Base-by-base conservation (phyloP, 1,140 invertebrate species). In the Nautilus pompilius region DNA sequence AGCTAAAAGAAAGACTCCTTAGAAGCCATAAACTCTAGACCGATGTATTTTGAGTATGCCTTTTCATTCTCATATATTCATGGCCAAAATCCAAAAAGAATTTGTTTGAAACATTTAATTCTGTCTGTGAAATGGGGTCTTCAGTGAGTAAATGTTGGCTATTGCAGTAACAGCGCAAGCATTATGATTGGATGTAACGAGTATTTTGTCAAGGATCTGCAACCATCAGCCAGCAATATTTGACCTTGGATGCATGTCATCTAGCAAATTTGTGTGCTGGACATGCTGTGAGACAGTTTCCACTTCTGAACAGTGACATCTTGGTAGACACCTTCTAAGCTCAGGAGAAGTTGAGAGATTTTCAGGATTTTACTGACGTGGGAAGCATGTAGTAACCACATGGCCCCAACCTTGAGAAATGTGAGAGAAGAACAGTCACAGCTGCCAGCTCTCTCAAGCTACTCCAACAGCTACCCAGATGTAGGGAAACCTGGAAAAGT, bases 301-400 rank as follows among this genome's bases (percentile, higher is more conserved):
- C 65, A 6, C 30, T 60, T 15, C 29, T 46, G 20, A n/a, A 54
- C 22, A 58, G 60, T 10, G 53, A 67, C 4, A 26, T 67, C 6
- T 13, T 67, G 6, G 17, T 67, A 17, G 65, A 67, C n/a, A 60
- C 60, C 8, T 60, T 45, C 30, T 67, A 22, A 20, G 57, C 63
- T 54, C 63, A 61, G 22, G 59, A 66, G 17, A 22, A 17, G 2
- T 63, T 61, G 30, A 62, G 41, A 17, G 33, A 33, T 30, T 62
- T 62, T 32, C 49, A 70, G 34, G 65, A 58, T 15, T 63, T 63
- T 22, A 54, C 6, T 60, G 65, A 64, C 28, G 33, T 63, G n/a
- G 60, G n/a, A 68, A 68, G 54, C 66, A 72, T 63, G 63, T 61
- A 10, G 28, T 15, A 6, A 72, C 71, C 0, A 56, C 66, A 58